Evolutionary conservation across 2,888 invertebrate genomes (phyloP), one percentile per base, ranked within the genome.

Genomic region (Blera fallax): DNA sequence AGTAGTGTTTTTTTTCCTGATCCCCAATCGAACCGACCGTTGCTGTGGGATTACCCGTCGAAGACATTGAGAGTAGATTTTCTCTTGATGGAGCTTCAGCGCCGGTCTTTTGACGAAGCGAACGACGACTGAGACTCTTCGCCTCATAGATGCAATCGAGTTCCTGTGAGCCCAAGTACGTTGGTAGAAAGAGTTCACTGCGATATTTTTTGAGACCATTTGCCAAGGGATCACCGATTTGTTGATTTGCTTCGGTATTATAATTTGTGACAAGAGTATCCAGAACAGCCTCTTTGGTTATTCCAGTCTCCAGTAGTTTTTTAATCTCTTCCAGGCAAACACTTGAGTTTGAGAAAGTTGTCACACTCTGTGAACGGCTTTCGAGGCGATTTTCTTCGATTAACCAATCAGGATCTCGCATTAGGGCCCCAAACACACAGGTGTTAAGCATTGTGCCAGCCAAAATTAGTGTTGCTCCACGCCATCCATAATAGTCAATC

Each of bases 331-430:
- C 92, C 80, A 92, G 88, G 52, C 92, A 92, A 6, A 92, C 91
- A 80, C 92, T 92, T 4, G 92, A 92, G 77, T 92, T 92, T 3
- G 92, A 92, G 77, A 92, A 92, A 3, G 92, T 92, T 52, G 91
- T 91, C 0, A 92, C 91, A 87, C 92, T 92, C 87, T 92, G 92
- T 7, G 92, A 92, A n/a, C 92, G 90, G 73, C 91, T 91, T 88
- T 92, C 92, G 58, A 92, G 79, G 0, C 91, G 91, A 88, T 92
- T 92, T 89, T 93, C 89, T 89, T 93, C 87, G 87, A 92, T 89
- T 56, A 91, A 82, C 97, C 97, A 97, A 88, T 97, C 96, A 0
- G 98, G 96, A 90, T 98, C 97, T 62, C 96, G 93, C 96, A 98
- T 97, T 0, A 97, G 93, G 24, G 96, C 94, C 0, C 97, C 98